These are phyloP conservation scores for Cotesia vestalis DNA, from an alignment of 1,140 invertebrate genomes.

Conservation along the genomic window DNA sequence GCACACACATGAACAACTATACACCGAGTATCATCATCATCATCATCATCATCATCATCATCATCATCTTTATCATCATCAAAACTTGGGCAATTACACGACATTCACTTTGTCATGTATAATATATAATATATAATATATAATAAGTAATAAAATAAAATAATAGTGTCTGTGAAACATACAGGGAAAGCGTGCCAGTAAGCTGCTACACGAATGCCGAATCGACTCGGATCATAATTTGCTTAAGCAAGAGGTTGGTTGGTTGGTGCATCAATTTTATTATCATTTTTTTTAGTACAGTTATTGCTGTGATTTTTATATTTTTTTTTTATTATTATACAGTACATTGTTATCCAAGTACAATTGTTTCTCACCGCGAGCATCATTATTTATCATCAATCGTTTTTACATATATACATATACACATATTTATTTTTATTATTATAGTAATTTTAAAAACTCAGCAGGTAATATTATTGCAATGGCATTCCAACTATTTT, in stretches of 20 bases:
- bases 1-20: background rate
- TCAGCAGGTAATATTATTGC: too few relatives aligned
- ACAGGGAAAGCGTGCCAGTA: slow-evolving; percentile 35
- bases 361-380: slow-evolving; percentile 15
- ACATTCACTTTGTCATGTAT: slow-evolving; percentile 31
- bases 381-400: slow-evolving; percentile 23
- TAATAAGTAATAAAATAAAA: slow-evolving; percentile 18
- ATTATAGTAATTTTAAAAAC: background rate
- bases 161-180: slow-evolving; percentile 26
- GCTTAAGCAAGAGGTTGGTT: slow-evolving; percentile 40
- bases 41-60: too few relatives aligned
- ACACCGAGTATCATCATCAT: background rate
- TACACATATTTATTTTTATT: background rate
- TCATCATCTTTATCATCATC: slow-evolving; percentile 1
- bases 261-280: background rate
- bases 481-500: slow-evolving; percentile 9
- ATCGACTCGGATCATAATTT: slow-evolving; percentile 39
- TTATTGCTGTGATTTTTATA: background rate
- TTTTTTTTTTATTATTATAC: background rate
- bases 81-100: slow-evolving; percentile 34
- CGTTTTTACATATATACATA: slow-evolving; percentile 5
- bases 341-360: slow-evolving; percentile 13
- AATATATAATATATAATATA: slow-evolving; percentile 21
- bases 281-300: background rate
- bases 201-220: slow-evolving; percentile 33